Evolutionary conservation across 2,797 vertebrate genomes (phyloP).

Genomic region (Notamacropus eugenii): DNA sequence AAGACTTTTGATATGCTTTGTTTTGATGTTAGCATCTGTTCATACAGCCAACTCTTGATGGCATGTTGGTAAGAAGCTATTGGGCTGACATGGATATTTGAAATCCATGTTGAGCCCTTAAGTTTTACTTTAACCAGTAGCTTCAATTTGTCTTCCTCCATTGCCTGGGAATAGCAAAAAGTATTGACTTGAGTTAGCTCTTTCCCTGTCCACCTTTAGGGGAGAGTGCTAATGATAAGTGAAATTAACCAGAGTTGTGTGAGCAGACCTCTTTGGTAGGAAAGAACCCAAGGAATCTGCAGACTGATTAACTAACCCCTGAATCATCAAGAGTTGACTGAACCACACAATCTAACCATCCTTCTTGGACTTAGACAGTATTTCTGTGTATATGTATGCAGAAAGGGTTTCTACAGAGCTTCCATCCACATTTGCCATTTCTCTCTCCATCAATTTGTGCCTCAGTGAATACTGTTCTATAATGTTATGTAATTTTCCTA

Average conservation of each 20-base stretch:
- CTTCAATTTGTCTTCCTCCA: neutral
- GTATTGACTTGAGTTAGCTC: neutral
- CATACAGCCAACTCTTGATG: slow-evolving; percentile 75
- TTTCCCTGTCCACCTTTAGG: neutral
- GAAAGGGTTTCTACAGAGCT: slow-evolving; percentile 25
- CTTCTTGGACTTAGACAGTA: neutral
- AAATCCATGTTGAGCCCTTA: neutral
- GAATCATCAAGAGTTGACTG: slow-evolving; percentile 70
- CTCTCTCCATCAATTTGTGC: slow-evolving; percentile 57
- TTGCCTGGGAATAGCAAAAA: slow-evolving; percentile 18
- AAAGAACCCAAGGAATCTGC: slow-evolving; percentile 14
- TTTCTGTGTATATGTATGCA: neutral
- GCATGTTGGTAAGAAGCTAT: slow-evolving; percentile 25
- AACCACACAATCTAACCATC: slow-evolving; percentile 48
- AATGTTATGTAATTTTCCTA: slow-evolving; percentile 95
- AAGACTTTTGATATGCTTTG: slow-evolving; percentile 42
- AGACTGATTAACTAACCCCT: slow-evolving; percentile 15
- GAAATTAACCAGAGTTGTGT: neutral
- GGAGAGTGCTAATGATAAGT: neutral
- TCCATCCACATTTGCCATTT: slow-evolving; percentile 66
- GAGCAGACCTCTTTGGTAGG: neutral
- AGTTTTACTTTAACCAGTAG: neutral
- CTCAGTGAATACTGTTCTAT: slow-evolving; percentile 84
- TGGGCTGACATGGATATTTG: neutral
- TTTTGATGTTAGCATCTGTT: slow-evolving; percentile 68